These are phyloP conservation scores for Seladonia tumulorum DNA, from an alignment of 2,888 invertebrate species.

Conservation along the genomic window DNA sequence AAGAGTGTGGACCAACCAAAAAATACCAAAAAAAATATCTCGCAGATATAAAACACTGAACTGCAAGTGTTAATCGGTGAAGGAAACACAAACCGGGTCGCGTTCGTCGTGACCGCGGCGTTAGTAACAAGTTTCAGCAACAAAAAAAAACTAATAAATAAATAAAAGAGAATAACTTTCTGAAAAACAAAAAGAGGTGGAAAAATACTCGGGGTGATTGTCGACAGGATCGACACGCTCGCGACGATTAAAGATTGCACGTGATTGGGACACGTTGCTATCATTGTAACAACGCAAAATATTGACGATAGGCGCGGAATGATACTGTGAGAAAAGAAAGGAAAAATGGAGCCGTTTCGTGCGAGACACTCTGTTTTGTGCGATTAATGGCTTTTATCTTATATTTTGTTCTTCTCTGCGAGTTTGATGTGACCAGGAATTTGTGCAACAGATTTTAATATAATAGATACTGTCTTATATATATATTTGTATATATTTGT, in stretches of 20 bases:
- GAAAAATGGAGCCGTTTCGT: not conserved
- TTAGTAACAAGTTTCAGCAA: slow-evolving; percentile 53
- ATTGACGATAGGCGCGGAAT: slow-evolving; percentile 15
- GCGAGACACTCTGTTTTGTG: not conserved
- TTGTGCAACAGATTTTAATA: not conserved
- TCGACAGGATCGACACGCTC: slow-evolving; percentile 43
- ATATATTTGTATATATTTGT: not conserved
- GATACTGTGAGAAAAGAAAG: slow-evolving; percentile 17
- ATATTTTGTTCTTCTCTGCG: not conserved
- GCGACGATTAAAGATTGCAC: slow-evolving; percentile 17
- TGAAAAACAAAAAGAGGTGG: not conserved
- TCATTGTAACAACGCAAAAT: slow-evolving; percentile 27
- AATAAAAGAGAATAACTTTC: slow-evolving; percentile 8
- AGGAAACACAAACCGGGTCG: slow-evolving; percentile 19
- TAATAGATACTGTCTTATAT: no score
- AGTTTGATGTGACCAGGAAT: not conserved
- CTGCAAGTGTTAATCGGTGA: slow-evolving; percentile 18
- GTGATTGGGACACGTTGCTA: slow-evolving; percentile 8
- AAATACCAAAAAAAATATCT: not conserved
- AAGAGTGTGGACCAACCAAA: not conserved
- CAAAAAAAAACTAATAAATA: slow-evolving; percentile 18
- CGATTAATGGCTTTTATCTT: not conserved
- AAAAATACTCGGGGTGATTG: slow-evolving; percentile 9
- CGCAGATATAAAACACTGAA: not conserved
- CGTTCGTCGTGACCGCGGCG: slow-evolving; percentile 2